phyloP scores from a whole-genome alignment of 1,140 invertebrate genomes.

The Drosophila repleta region DNA sequence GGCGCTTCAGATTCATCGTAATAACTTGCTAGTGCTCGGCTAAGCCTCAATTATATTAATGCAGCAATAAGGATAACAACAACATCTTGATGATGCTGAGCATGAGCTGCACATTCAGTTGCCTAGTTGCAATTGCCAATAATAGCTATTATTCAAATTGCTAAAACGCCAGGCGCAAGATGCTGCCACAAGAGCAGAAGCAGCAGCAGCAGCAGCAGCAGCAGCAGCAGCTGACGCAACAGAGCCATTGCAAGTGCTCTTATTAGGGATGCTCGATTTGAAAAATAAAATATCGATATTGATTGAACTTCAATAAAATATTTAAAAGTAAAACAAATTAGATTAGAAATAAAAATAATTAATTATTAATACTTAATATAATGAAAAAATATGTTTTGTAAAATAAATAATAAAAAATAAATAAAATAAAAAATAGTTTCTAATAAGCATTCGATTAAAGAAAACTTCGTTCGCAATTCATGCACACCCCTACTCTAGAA shows the following conservation, averaged over 20 bases:
- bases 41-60: constrained; percentile 21
- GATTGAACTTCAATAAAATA: too few species aligned
- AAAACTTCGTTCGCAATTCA: too few species aligned
- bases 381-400: too few species aligned
- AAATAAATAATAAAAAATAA: too few species aligned
- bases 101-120: constrained; percentile 13
- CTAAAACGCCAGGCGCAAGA: constrained; percentile 17
- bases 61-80: background rate
- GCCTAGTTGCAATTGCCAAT: constrained; percentile 20
- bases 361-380: too few species aligned
- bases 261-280: background rate
- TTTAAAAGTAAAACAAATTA: too few species aligned
- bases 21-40: background rate
- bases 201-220: constrained; percentile 2
- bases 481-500: too few species aligned
- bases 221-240: too few species aligned
- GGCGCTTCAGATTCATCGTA: background rate
- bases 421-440: too few species aligned
- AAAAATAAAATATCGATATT: background rate
- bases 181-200: background rate
- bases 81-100: background rate
- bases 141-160: constrained; percentile 39
- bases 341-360: too few species aligned
- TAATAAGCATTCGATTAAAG: too few species aligned
- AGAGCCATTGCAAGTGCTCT: background rate